These are phyloP conservation scores for Drosophila leontia DNA, from an alignment of 1,140 invertebrate genomes.

Conservation along the genomic window DNA sequence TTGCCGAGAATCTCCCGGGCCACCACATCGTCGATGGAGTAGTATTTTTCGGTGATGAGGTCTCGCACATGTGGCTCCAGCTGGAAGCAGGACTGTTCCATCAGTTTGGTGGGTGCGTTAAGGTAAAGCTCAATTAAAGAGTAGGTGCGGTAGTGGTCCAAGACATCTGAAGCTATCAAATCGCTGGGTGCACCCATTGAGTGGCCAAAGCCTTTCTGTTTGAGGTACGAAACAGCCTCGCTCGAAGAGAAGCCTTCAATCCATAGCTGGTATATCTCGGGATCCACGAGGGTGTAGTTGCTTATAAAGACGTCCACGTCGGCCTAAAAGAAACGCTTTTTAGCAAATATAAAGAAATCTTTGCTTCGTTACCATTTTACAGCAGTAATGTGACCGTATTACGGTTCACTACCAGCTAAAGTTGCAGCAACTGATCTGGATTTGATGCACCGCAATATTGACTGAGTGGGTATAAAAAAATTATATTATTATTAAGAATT, in stretches of 20 bases:
- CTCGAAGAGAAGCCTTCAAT: constrained; percentile 94
- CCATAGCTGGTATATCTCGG: constrained; percentile 97
- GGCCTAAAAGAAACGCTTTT: constrained; percentile 76
- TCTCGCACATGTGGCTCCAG: constrained; percentile 94
- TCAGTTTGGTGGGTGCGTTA: constrained; percentile 93
- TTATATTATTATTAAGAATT: too few relatives aligned
- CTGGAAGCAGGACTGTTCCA: constrained; percentile 96
- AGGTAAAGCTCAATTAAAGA: constrained; percentile 94
- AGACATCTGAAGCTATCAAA: constrained; percentile 94
- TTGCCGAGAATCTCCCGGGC: constrained; percentile 95
- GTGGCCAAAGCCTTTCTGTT: constrained; percentile 91
- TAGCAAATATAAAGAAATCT: constrained; percentile 1
- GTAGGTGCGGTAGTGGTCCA: constrained; percentile 96
- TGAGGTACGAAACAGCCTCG: constrained; percentile 92
- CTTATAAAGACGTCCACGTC: constrained; percentile 97
- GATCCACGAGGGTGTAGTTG: constrained; percentile 96
- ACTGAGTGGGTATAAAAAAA: too few relatives aligned
- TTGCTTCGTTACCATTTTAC: constrained; percentile 23
- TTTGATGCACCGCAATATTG: too few relatives aligned
- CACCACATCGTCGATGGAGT: constrained; percentile 95
- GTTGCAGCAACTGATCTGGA: too few relatives aligned
- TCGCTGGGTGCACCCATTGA: constrained; percentile 92
- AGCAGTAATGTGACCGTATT: constrained; percentile 7
- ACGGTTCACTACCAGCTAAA: background rate
- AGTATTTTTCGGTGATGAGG: constrained; percentile 97